Conservation (phyloP, 2,888 invertebrate genomes). For the Amiota minor region DNA sequence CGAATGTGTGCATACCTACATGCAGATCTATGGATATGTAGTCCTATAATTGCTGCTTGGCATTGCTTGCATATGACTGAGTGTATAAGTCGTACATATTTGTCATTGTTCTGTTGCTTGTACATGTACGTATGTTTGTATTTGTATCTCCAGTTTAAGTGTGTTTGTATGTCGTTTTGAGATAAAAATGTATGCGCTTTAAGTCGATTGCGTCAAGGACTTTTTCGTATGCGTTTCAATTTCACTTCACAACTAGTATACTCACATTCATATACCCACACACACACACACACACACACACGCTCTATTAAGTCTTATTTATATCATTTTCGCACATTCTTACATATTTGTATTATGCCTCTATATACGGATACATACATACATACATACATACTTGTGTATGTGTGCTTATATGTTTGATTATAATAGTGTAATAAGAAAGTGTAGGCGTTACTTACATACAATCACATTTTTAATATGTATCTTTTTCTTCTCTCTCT, state of each 20-base stretch:
- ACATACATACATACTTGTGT: constrained; percentile 13
- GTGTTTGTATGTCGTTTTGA: constrained; percentile 3
- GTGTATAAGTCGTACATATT: constrained; percentile 3
- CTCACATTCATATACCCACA: constrained; percentile 37
- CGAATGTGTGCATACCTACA: not conserved
- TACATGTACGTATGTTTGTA: not conserved
- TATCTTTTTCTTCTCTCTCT: not conserved
- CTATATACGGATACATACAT: not conserved
- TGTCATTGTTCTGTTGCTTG: constrained; percentile 9
- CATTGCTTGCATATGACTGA: not conserved
- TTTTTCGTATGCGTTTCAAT: constrained; percentile 42
- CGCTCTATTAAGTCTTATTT: constrained; percentile 45
- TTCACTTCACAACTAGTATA: constrained; percentile 34
- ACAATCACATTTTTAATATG: not conserved
- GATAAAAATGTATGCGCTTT: constrained; percentile 49
- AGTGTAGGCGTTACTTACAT: not conserved
- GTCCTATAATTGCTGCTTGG: not conserved
- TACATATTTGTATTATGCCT: constrained; percentile 53
- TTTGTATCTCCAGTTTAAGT: not conserved
- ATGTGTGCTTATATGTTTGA: constrained; percentile 20
- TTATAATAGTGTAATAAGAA: not conserved
- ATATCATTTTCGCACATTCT: constrained; percentile 59
- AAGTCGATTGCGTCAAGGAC: constrained; percentile 66
- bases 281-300: constrained; percentile 45
- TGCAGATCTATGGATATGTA: not conserved